phyloP scores from a whole-genome alignment of 2,888 invertebrate genomes.

The Cetonia aurata region DNA sequence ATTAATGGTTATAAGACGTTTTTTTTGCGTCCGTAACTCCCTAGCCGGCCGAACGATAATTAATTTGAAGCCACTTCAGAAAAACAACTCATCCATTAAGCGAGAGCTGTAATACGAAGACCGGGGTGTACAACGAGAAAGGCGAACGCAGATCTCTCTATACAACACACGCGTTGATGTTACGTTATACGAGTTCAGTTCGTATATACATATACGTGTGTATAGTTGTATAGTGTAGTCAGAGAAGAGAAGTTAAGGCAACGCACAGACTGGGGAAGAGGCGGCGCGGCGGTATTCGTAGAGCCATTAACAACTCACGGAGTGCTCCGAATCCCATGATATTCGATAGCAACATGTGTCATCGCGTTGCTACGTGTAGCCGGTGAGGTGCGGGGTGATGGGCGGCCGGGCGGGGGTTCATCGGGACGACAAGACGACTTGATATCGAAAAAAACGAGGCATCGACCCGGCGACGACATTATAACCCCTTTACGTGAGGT shows the following conservation, averaged over 20 bases:
- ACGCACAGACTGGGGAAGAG: too few relatives aligned
- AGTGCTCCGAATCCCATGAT: constrained; percentile 53
- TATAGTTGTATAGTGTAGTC: too few relatives aligned
- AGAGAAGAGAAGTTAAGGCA: constrained; percentile 1
- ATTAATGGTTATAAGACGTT: constrained; percentile 50
- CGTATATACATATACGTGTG: too few relatives aligned
- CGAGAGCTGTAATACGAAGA: constrained; percentile 43
- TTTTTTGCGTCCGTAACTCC: constrained; percentile 38
- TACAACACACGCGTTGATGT: constrained; percentile 21
- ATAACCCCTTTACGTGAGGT: constrained; percentile 37
- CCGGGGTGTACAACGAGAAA: constrained; percentile 36
- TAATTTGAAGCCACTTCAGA: constrained; percentile 64
- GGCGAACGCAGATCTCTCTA: constrained; percentile 8
- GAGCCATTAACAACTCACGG: constrained; percentile 50
- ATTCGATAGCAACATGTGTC: constrained; percentile 57
- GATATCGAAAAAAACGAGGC: constrained; percentile 47
- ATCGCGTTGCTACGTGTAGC: constrained; percentile 49
- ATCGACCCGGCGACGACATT: constrained; percentile 50
- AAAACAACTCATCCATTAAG: constrained; percentile 65
- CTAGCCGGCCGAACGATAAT: constrained; percentile 53
- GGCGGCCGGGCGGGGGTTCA: constrained; percentile 17
- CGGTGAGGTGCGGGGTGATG: constrained; percentile 30
- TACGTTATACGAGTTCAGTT: not conserved
- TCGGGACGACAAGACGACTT: constrained; percentile 29
- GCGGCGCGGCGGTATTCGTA: not conserved